phyloP scores from a whole-genome alignment of 2,797 vertebrate species.

The Zalophus californianus region DNA sequence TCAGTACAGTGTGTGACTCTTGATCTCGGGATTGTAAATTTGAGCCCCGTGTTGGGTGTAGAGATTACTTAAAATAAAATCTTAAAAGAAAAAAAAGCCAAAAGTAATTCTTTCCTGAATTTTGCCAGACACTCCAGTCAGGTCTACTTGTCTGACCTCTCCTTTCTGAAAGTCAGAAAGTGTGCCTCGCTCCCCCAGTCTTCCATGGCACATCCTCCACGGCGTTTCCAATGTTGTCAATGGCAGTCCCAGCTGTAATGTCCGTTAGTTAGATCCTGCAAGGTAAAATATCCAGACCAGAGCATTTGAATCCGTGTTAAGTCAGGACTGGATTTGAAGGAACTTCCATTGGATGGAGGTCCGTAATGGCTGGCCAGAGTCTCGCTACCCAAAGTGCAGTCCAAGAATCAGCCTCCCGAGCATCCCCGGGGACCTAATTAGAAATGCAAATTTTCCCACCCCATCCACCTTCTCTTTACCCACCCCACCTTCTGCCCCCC shows the following conservation, averaged over 20 bases:
- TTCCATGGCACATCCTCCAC: fast-evolving
- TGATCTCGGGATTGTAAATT: not conserved
- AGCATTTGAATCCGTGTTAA: not conserved
- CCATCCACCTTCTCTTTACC: not conserved
- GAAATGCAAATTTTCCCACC: not conserved
- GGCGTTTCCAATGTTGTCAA: not conserved
- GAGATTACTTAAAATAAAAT: not conserved
- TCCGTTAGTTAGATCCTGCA: not conserved
- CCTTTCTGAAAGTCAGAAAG: not conserved
- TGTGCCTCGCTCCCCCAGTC: not conserved
- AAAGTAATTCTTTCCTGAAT: not conserved
- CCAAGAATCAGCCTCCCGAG: not conserved
- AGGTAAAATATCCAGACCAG: not conserved
- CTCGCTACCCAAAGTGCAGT: not conserved
- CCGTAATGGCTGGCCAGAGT: not conserved
- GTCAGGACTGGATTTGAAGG: not conserved
- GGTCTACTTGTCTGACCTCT: not conserved
- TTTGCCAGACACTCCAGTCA: not conserved
- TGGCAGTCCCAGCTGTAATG: no score
- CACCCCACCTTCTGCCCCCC: no score
- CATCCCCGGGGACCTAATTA: fast-evolving
- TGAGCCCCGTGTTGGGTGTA: not conserved
- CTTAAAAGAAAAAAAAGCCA: not conserved
- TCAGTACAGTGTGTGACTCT: not conserved
- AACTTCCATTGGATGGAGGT: fast-evolving